Evolutionary conservation across 2,888 invertebrate genomes (phyloP).

Genomic region (Taphrorychus bicolor): DNA sequence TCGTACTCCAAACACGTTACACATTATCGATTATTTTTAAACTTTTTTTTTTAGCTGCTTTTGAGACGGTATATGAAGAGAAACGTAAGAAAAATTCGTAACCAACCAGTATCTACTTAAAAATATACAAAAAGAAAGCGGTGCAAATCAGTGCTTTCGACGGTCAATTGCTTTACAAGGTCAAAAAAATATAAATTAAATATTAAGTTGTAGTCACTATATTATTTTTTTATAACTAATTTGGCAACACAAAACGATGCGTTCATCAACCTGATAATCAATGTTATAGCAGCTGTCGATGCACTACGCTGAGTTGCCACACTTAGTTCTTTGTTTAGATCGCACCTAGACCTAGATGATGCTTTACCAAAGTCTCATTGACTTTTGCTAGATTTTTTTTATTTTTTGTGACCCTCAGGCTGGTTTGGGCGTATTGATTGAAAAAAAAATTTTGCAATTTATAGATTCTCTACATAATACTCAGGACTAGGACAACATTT

Average conservation of each 20-base stretch:
- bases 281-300: slow-evolving; percentile 31
- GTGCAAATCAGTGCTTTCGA: too few species aligned
- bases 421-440: too few species aligned
- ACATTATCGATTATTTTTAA: too few species aligned
- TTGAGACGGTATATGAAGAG: too few species aligned
- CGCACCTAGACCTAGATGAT: neutral
- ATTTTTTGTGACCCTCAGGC: too few species aligned
- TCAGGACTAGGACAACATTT: too few species aligned
- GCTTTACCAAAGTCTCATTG: neutral
- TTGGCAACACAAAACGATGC: slow-evolving; percentile 27
- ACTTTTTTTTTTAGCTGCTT: too few species aligned
- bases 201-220: neutral
- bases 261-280: slow-evolving; percentile 41
- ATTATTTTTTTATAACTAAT: slow-evolving; percentile 10
- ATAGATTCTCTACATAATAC: too few species aligned
- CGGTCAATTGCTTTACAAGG: neutral
- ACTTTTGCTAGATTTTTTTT: neutral
- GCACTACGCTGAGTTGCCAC: slow-evolving; percentile 16
- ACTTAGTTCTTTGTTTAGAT: neutral
- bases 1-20: too few species aligned
- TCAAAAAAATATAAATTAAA: neutral
- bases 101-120: too few species aligned
- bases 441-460: too few species aligned
- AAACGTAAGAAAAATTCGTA: too few species aligned
- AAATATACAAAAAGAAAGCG: neutral